phyloP scores from a whole-genome alignment of 2,113 vertebrate species.

The Redunca redunca region DNA sequence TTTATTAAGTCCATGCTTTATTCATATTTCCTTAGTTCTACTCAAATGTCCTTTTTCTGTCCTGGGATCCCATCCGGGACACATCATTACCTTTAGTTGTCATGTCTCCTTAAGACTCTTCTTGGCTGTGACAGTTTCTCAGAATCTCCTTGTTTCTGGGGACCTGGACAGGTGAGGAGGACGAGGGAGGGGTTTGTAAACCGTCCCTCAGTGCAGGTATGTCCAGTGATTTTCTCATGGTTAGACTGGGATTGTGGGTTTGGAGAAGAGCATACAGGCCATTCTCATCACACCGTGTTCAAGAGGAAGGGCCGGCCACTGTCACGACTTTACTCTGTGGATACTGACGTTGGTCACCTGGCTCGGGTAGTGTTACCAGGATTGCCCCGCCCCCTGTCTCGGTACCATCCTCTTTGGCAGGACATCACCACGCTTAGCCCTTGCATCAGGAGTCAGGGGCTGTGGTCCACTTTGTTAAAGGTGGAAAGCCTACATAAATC shows the following conservation, averaged over 20 bases:
- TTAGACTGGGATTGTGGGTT: not conserved
- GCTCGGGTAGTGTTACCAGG: not conserved
- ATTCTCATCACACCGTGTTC: fast-evolving
- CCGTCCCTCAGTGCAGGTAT: fast-evolving
- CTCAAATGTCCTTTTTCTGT: not conserved
- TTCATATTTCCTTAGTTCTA: not conserved
- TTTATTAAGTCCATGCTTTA: not conserved
- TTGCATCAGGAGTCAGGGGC: fast-evolving
- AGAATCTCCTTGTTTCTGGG: not conserved
- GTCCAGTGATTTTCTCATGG: not conserved
- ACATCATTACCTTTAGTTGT: not conserved
- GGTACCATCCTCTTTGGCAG: not conserved
- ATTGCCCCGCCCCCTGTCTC: not conserved
- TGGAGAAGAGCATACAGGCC: not conserved
- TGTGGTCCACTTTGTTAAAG: too few relatives aligned
- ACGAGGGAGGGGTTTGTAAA: not conserved
- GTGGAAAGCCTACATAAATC: too few relatives aligned
- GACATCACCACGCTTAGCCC: fast-evolving
- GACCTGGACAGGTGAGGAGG: not conserved
- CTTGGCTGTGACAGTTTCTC: not conserved
- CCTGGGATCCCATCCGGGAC: not conserved
- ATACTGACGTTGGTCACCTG: not conserved
- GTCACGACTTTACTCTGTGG: fast-evolving
- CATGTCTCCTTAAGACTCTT: not conserved
- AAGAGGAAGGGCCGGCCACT: not conserved